phyloP scores from a whole-genome alignment of 2,888 invertebrate genomes.

The Theretra japonica region DNA sequence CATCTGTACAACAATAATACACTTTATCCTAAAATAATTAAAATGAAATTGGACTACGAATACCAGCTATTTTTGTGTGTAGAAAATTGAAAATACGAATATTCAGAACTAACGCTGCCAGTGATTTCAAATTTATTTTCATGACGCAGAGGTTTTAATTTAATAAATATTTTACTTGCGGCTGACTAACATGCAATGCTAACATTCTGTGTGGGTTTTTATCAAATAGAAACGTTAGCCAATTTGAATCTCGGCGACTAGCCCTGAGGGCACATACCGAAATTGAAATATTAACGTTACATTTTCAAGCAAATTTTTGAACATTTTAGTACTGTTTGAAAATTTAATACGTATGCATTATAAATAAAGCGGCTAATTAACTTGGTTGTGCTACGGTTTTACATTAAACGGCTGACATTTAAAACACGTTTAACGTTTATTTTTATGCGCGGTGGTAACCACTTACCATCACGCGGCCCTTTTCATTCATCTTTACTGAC shows the following conservation, averaged over 20 bases:
- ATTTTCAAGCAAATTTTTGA: background rate
- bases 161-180: slow-evolving; percentile 8
- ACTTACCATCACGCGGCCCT: too few species aligned
- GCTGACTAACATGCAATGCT: background rate
- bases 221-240: background rate
- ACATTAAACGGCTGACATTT: too few species aligned
- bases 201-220: slow-evolving; percentile 14
- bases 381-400: too few species aligned
- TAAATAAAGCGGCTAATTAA: too few species aligned
- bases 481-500: too few species aligned
- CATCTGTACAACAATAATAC: too few species aligned
- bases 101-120: background rate
- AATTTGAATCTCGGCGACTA: background rate
- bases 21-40: too few species aligned
- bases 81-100: background rate
- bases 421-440: too few species aligned
- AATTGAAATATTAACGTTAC: background rate
- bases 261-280: background rate
- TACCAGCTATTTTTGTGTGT: background rate
- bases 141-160: background rate
- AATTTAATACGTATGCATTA: too few species aligned
- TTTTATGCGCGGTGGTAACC: too few species aligned
- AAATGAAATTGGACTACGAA: too few species aligned
- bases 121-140: background rate
- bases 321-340: too few species aligned